A percentile compares a stretch with the other conserved stretches of the same genome.
phyloP scores from a whole-genome alignment of 2,113 vertebrate genomes.

The Pelecanoides urinatrix region DNA sequence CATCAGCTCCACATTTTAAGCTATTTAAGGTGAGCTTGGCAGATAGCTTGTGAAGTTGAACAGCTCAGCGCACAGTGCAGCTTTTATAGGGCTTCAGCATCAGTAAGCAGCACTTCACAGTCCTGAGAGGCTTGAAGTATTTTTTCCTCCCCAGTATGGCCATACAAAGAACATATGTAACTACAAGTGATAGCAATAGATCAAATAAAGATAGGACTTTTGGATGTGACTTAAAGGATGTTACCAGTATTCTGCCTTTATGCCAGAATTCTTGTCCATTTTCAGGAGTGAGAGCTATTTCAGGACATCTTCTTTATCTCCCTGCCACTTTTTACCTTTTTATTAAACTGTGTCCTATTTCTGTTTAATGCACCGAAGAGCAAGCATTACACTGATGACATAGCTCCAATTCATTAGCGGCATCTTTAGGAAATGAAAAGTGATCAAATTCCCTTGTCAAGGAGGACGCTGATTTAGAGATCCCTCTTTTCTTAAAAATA shows the following conservation, averaged over 20 bases:
- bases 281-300: background rate
- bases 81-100: background rate
- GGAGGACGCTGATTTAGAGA: background rate
- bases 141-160: background rate
- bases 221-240: background rate
- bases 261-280: background rate
- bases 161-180: rapidly evolving
- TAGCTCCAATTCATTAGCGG: background rate
- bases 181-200: background rate
- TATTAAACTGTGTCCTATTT: background rate
- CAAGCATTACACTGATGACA: background rate
- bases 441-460: background rate
- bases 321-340: background rate
- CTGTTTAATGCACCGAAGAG: background rate
- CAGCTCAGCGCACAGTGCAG: background rate
- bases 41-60: background rate
- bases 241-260: background rate
- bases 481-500: background rate
- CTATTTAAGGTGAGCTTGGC: background rate
- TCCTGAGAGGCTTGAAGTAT: background rate
- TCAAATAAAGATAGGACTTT: background rate
- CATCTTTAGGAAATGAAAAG: background rate
- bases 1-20: rapidly evolving
- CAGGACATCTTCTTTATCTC: background rate
- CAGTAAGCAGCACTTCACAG: background rate